phyloP scores from a whole-genome alignment of 2,113 vertebrate genomes.

The Grus americana region DNA sequence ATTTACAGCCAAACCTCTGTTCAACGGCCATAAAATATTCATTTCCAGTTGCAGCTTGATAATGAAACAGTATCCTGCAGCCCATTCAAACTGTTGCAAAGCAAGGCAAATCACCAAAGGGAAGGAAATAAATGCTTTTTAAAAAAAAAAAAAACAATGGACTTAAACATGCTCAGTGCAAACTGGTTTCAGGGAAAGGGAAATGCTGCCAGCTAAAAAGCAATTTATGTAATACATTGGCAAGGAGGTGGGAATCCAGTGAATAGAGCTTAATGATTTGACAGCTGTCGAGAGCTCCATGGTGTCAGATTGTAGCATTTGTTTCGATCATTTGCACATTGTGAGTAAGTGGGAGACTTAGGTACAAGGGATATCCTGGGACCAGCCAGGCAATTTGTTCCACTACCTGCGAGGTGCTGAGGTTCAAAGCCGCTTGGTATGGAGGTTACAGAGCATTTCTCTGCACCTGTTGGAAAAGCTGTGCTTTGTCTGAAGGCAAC shows the following conservation, averaged over 20 bases:
- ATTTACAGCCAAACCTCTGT: slow-evolving; percentile 53
- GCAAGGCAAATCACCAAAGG: slow-evolving; percentile 26
- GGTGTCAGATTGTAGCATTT: slow-evolving; percentile 9
- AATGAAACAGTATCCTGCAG: slow-evolving; percentile 42
- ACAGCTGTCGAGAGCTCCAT: slow-evolving; percentile 17
- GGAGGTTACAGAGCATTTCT: neutral
- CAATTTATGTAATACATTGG: slow-evolving; percentile 43
- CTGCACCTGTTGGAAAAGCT: neutral
- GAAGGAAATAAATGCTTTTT: neutral
- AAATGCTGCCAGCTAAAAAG: slow-evolving; percentile 19
- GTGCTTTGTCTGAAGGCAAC: neutral
- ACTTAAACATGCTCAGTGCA: slow-evolving; percentile 9
- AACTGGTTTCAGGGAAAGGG: slow-evolving; percentile 22
- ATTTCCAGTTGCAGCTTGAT: slow-evolving; percentile 45
- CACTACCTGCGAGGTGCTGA: neutral
- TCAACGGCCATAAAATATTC: slow-evolving; percentile 45
- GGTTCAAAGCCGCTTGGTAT: neutral
- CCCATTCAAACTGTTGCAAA: slow-evolving; percentile 33
- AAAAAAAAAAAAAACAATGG: neutral
- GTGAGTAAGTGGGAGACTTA: neutral
- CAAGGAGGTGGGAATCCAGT: slow-evolving; percentile 22
- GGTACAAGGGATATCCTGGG: slow-evolving; percentile 19
- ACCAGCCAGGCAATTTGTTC: slow-evolving; percentile 2
- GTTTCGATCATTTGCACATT: slow-evolving; percentile 11
- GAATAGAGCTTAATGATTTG: slow-evolving; percentile 34